These are phyloP conservation scores for Drosophila rhopaloa DNA, from an alignment of 1,140 invertebrate species.

Conservation along the genomic window DNA sequence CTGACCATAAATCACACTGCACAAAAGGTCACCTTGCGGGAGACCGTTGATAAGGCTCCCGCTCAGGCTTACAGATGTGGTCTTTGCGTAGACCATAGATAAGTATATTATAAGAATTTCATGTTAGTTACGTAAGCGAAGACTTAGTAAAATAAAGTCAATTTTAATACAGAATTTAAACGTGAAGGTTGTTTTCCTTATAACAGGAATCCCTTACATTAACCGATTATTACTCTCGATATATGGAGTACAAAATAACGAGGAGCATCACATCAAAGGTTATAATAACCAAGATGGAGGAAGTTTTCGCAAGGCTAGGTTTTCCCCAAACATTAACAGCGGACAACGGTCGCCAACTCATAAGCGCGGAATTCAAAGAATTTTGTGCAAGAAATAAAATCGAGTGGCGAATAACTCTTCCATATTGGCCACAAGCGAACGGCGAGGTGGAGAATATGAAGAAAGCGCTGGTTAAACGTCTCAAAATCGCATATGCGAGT, in stretches of 20 bases:
- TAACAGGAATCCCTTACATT: too few relatives aligned
- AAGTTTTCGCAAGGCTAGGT: background rate
- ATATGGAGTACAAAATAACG: slow-evolving; percentile 1
- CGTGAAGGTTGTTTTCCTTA: too few relatives aligned
- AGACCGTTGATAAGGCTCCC: too few relatives aligned
- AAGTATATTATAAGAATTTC: too few relatives aligned
- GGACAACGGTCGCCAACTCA: background rate
- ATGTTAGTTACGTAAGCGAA: too few relatives aligned
- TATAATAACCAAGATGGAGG: background rate
- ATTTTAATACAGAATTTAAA: too few relatives aligned
- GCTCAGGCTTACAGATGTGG: too few relatives aligned
- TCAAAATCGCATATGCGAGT: background rate
- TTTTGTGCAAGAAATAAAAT: background rate
- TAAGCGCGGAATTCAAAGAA: background rate
- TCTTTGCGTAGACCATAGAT: too few relatives aligned
- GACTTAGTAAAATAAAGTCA: too few relatives aligned
- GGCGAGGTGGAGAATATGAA: background rate
- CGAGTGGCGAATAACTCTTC: background rate
- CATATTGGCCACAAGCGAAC: background rate
- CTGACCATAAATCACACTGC: too few relatives aligned
- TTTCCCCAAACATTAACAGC: background rate
- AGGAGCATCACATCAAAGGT: slow-evolving; percentile 1
- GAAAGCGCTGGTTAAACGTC: background rate
- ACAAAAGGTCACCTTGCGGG: too few relatives aligned
- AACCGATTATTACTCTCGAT: background rate